A percentile compares a stretch with the other conserved stretches of the same genome.
These are phyloP conservation scores for Plecturocebus donacophilus DNA, from an alignment of 2,113 vertebrate genomes.

Conservation along the genomic window DNA sequence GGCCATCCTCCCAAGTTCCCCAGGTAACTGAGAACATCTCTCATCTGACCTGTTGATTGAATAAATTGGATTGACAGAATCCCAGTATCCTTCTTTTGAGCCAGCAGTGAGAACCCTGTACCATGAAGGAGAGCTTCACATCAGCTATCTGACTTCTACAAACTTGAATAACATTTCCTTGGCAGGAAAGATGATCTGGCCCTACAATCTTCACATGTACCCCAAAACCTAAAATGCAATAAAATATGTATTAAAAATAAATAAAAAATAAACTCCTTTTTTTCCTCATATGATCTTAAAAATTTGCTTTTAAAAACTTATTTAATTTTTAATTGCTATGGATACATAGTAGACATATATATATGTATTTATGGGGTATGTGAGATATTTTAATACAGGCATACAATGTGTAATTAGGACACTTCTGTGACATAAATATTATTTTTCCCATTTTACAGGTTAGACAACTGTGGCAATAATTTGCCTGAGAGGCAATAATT, in stretches of 20 bases:
- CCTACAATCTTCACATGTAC: no score
- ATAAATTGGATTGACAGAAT: background rate
- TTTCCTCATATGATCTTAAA: background rate
- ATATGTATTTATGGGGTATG: no score
- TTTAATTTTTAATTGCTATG: no score
- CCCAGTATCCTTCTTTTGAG: background rate
- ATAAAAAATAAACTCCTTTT: background rate
- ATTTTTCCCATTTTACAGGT: background rate
- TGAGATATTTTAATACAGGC: no score
- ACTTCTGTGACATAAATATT: no score
- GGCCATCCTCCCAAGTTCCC: no score
- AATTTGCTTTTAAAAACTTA: no score
- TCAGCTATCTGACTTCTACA: background rate
- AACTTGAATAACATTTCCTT: background rate
- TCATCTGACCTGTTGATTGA: background rate
- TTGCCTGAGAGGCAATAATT: background rate
- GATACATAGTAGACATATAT: no score
- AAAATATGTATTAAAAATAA: no score
- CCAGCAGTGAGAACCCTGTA: background rate
- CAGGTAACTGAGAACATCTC: background rate
- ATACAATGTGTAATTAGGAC: background rate
- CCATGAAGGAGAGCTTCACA: fast-evolving
- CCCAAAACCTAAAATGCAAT: no score
- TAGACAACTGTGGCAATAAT: background rate
- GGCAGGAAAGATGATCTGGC: background rate